These are phyloP conservation scores for Eurystomus gularis DNA, from an alignment of 2,113 vertebrate species.

Conservation along the genomic window DNA sequence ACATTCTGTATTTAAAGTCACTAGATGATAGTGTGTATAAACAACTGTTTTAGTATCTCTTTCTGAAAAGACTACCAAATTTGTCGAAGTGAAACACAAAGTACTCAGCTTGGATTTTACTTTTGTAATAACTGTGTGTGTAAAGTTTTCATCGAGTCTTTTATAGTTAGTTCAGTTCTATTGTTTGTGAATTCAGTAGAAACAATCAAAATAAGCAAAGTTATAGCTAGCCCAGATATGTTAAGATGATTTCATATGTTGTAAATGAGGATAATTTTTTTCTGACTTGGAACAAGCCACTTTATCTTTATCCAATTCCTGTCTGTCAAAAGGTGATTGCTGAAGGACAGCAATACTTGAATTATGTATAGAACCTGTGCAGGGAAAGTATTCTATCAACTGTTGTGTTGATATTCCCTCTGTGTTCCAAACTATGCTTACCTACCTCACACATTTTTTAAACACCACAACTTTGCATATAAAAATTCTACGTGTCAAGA, in stretches of 20 bases:
- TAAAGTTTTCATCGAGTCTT: neutral
- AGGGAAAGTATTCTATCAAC: fast-evolving
- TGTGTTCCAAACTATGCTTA: neutral
- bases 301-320: neutral
- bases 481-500: neutral
- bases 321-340: neutral
- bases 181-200: neutral
- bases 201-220: neutral
- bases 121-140: neutral
- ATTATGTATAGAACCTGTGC: neutral
- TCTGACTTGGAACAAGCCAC: neutral
- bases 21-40: neutral
- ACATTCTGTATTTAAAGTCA: neutral
- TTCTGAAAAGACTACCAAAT: neutral
- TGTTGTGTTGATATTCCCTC: neutral
- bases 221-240: neutral
- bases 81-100: neutral
- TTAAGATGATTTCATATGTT: neutral
- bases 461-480: no score
- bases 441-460: no score
- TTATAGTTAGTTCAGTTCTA: neutral
- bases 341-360: neutral
- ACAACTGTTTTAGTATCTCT: neutral
- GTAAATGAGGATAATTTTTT: neutral
- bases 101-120: neutral